These are phyloP conservation scores for Camponotus pennsylvanicus DNA, from an alignment of 1,140 invertebrate species.

Conservation along the genomic window DNA sequence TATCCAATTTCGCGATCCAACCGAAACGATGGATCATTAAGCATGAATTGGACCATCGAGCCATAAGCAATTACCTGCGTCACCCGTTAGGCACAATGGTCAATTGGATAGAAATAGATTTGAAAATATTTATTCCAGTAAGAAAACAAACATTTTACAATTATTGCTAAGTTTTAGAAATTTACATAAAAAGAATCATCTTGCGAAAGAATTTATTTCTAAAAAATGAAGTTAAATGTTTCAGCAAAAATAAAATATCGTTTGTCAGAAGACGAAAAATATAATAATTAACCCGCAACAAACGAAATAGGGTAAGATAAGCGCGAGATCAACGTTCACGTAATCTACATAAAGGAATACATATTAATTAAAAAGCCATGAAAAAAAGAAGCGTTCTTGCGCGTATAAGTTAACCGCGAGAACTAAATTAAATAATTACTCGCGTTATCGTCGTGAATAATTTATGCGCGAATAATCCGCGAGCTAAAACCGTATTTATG, in stretches of 20 bases:
- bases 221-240: not conserved
- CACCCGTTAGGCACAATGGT: constrained; percentile 34
- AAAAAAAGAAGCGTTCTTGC: not conserved
- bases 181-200: not conserved
- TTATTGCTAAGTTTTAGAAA: not conserved
- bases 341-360: not conserved
- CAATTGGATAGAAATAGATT: not conserved
- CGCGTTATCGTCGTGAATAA: constrained; percentile 25
- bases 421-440: constrained; percentile 56
- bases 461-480: constrained; percentile 54
- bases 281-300: constrained; percentile 6
- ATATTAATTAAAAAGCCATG: not conserved
- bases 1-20: constrained; percentile 67
- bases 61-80: constrained; percentile 68
- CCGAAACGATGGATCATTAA: constrained; percentile 68
- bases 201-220: not conserved
- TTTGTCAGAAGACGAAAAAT: not conserved
- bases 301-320: not conserved
- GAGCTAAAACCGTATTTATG: constrained; percentile 47
- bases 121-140: not conserved
- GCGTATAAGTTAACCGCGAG: not conserved
- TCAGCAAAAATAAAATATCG: not conserved
- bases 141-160: not conserved
- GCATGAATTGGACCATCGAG: constrained; percentile 56
- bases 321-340: not conserved